Evolutionary conservation across 2,113 vertebrate genomes (phyloP).

Genomic region (Saccopteryx leptura): DNA sequence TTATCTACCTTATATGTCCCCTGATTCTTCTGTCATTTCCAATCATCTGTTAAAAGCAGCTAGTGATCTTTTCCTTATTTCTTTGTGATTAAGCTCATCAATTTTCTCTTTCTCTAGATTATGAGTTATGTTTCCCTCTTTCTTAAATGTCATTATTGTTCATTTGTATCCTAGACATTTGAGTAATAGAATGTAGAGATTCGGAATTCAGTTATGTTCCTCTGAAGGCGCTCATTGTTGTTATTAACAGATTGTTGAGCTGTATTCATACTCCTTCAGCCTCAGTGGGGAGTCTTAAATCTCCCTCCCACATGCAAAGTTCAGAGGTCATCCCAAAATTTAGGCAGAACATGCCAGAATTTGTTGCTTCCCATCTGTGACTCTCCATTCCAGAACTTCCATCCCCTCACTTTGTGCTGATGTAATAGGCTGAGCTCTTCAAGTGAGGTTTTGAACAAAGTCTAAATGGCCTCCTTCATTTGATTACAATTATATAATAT

Average conservation of each 20-base stretch:
- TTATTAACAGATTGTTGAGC: neutral
- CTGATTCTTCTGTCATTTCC: constrained; percentile 1
- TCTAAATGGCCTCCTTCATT: neutral
- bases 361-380: neutral
- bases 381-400: neutral
- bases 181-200: neutral
- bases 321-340: neutral
- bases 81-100: neutral
- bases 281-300: neutral
- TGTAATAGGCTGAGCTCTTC: neutral
- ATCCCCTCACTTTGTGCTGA: neutral
- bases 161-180: neutral
- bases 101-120: neutral
- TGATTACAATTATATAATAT: neutral
- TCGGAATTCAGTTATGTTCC: neutral
- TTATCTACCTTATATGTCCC: neutral
- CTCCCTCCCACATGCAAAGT: neutral
- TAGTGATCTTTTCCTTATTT: constrained; percentile 1
- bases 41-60: neutral
- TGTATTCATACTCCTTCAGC: neutral
- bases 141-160: constrained; percentile 24
- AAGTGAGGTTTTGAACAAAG: neutral
- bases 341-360: neutral
- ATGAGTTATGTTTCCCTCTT: constrained; percentile 4
- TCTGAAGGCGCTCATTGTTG: neutral